These are phyloP conservation scores for Clytia hemisphaerica DNA, from an alignment of 30 jellyfish, hydroid and myxozoan genomes.

Conservation along the genomic window DNA sequence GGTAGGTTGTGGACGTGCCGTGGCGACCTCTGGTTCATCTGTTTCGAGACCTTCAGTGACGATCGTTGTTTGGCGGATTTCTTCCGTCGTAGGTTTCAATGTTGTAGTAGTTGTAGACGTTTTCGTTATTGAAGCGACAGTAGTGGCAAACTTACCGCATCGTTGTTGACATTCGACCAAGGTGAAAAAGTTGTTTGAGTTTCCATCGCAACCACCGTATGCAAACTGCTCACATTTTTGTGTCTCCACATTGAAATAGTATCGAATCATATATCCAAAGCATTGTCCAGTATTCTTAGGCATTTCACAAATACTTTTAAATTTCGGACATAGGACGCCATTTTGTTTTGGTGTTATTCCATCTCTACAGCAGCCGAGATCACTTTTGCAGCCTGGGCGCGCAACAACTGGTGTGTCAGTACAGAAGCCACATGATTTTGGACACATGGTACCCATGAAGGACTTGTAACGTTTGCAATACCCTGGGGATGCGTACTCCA, in stretches of 20 bases:
- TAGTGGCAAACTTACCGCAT: constrained; percentile 27
- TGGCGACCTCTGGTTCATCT: neutral
- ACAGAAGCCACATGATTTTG: constrained; percentile 73
- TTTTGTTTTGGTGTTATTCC: constrained; percentile 58
- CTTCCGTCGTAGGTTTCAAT: too few species aligned
- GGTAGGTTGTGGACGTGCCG: constrained; percentile 7
- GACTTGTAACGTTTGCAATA: constrained; percentile 51
- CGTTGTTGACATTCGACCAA: constrained; percentile 26
- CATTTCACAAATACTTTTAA: constrained; percentile 50
- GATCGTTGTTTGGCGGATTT: neutral
- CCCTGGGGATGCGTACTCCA: constrained; percentile 16
- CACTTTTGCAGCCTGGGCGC: constrained; percentile 80
- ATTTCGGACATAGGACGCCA: neutral
- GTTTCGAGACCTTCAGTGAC: constrained; percentile 1
- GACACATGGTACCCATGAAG: constrained; percentile 56
- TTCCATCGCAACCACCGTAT: constrained; percentile 77
- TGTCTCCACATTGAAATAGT: constrained; percentile 39
- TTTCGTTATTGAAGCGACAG: constrained; percentile 9
- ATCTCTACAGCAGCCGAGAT: constrained; percentile 82
- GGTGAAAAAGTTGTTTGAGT: constrained; percentile 44
- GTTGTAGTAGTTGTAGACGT: neutral
- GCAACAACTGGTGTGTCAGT: constrained; percentile 27
- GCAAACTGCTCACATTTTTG: constrained; percentile 41
- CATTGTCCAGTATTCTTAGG: constrained; percentile 51
- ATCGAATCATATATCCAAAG: constrained; percentile 23